phyloP scores from a whole-genome alignment of 2,797 vertebrate species.

The Enteromius argenteus region DNA sequence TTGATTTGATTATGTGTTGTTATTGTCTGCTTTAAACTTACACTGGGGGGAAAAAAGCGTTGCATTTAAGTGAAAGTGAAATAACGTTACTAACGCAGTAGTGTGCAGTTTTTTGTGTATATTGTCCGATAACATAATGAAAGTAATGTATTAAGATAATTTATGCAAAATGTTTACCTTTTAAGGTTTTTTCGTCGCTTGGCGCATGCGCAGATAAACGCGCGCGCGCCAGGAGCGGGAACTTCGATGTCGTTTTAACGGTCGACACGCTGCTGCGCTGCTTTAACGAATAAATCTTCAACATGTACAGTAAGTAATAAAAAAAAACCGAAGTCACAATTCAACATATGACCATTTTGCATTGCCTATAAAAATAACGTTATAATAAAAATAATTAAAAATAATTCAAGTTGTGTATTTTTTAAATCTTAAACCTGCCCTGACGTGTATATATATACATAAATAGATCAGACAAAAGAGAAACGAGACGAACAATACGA shows the following conservation, averaged over 20 bases:
- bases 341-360: background rate
- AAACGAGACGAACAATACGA: background rate
- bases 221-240: background rate
- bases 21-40: conserved; percentile 42
- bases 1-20: conserved; percentile 78
- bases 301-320: background rate
- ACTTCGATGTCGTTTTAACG: background rate
- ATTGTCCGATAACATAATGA: too few relatives aligned
- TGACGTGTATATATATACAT: background rate
- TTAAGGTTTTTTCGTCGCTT: too few relatives aligned
- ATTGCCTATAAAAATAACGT: background rate
- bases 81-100: too few relatives aligned
- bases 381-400: background rate
- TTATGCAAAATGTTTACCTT: too few relatives aligned
- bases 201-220: background rate
- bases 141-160: too few relatives aligned
- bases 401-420: background rate
- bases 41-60: background rate
- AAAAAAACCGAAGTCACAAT: background rate
- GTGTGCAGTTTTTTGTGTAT: too few relatives aligned
- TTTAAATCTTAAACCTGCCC: background rate
- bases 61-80: too few relatives aligned
- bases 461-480: background rate
- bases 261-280: background rate
- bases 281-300: background rate